Conservation (phyloP, 2,797 vertebrate species). For the Amphiprion clarkii region DNA sequence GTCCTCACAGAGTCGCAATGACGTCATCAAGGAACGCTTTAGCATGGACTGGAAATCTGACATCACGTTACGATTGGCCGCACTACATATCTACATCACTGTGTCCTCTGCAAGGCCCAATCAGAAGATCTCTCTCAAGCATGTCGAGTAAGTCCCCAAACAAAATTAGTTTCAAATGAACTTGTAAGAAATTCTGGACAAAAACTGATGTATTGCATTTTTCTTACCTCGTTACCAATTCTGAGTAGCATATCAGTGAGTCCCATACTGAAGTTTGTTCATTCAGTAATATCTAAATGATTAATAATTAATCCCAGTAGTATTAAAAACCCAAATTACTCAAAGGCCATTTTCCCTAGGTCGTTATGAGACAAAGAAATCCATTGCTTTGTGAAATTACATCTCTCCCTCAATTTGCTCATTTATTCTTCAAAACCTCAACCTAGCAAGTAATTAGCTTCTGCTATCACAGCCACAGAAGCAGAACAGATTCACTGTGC, state of each 20-base stretch:
- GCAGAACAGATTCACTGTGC: constrained; percentile 55
- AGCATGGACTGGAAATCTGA: constrained; percentile 96
- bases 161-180: constrained; percentile 34
- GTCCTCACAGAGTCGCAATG: constrained; percentile 93
- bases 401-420: constrained; percentile 55
- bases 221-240: constrained; percentile 45
- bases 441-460: constrained; percentile 68
- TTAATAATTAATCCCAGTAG: constrained; percentile 63
- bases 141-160: constrained; percentile 93
- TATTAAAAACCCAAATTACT: constrained; percentile 67
- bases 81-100: constrained; percentile 98
- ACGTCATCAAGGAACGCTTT: constrained; percentile 97
- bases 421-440: constrained; percentile 64
- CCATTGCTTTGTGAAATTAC: constrained; percentile 68
- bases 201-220: constrained; percentile 28
- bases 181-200: constrained; percentile 31
- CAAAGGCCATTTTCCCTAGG: constrained; percentile 54
- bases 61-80: constrained; percentile 93
- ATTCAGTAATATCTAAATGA: constrained; percentile 64
- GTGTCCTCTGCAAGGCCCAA: constrained; percentile 95
- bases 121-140: constrained; percentile 99
- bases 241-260: constrained; percentile 25
- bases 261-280: constrained; percentile 51
- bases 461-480: constrained; percentile 55
- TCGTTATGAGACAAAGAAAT: constrained; percentile 60